Conservation (phyloP, 2,888 invertebrate genomes). For the Epirrhoe tristata region DNA sequence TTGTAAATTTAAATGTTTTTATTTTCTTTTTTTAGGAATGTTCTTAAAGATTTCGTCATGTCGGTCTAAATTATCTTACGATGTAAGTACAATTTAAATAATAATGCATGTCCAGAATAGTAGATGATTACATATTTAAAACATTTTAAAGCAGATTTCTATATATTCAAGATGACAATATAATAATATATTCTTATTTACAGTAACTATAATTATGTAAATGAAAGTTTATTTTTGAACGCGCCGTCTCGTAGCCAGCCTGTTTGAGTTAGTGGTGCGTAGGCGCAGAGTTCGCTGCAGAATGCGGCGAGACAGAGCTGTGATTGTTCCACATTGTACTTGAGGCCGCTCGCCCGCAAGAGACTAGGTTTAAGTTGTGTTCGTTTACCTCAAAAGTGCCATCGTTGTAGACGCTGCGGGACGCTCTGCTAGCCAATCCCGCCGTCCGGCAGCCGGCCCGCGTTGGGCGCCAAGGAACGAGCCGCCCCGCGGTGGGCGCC, state of each 20-base stretch:
- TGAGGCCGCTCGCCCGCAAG: conserved; percentile 51
- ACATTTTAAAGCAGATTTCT: conserved; percentile 80
- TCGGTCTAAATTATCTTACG: conserved; percentile 78
- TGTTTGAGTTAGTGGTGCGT: conserved; percentile 47
- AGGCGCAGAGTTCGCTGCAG: conserved; percentile 31
- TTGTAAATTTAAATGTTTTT: conserved; percentile 57
- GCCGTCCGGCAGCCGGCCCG: conserved; percentile 19
- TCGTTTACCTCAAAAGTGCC: conserved; percentile 81
- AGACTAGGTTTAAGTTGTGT: conserved; percentile 68
- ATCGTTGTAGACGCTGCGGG: conserved; percentile 53
- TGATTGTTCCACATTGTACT: conserved; percentile 73
- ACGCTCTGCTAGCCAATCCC: conserved; percentile 25
- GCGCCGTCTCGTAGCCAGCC: conserved; percentile 41
- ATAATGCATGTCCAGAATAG: conserved; percentile 77
- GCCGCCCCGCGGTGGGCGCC: conserved; percentile 35
- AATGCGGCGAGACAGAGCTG: conserved; percentile 53
- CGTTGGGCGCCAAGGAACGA: conserved; percentile 29
- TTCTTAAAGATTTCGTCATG: conserved; percentile 63
- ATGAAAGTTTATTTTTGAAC: conserved; percentile 55
- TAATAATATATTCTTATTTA: conserved; percentile 81
- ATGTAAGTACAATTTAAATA: conserved; percentile 80
- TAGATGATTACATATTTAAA: conserved; percentile 78
- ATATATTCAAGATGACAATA: conserved; percentile 82
- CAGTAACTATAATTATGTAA: conserved; percentile 66
- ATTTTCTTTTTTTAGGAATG: conserved; percentile 55